These are phyloP conservation scores for Trisateles emortualis DNA, from an alignment of 2,888 invertebrate genomes.

Conservation along the genomic window DNA sequence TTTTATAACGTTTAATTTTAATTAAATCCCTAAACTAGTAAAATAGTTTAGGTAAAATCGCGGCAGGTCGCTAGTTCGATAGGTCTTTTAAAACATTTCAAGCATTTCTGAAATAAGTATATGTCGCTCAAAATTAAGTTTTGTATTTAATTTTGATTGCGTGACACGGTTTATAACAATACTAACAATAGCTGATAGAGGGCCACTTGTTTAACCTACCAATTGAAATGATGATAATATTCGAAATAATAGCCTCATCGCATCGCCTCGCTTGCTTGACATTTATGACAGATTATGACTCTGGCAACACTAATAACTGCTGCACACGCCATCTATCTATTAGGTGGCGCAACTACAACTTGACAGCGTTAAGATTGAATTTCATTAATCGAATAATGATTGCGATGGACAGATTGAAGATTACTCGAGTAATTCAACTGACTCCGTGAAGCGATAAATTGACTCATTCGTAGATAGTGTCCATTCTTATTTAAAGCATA, in stretches of 20 bases:
- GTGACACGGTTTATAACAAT: constrained; percentile 73
- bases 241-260: constrained; percentile 71
- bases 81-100: constrained; percentile 51
- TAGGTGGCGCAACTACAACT: constrained; percentile 71
- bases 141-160: constrained; percentile 66
- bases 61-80: too few relatives aligned
- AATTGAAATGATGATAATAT: constrained; percentile 76
- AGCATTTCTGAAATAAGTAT: constrained; percentile 39
- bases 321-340: constrained; percentile 82
- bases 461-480: constrained; percentile 31
- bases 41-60: too few relatives aligned
- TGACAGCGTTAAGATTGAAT: constrained; percentile 72
- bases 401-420: constrained; percentile 62
- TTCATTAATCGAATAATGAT: constrained; percentile 76
- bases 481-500: too few relatives aligned
- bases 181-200: constrained; percentile 69
- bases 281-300: constrained; percentile 84
- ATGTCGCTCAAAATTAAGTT: constrained; percentile 45
- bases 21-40: too few relatives aligned
- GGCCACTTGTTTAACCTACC: constrained; percentile 70
- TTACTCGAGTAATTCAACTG: constrained; percentile 50
- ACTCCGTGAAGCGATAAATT: constrained; percentile 54
- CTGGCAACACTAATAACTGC: constrained; percentile 76
- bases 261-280: constrained; percentile 73
- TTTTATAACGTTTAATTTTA: too few relatives aligned